phyloP scores from a whole-genome alignment of 2,113 vertebrate genomes.

The zebrafish (Danio rerio) region DNA sequence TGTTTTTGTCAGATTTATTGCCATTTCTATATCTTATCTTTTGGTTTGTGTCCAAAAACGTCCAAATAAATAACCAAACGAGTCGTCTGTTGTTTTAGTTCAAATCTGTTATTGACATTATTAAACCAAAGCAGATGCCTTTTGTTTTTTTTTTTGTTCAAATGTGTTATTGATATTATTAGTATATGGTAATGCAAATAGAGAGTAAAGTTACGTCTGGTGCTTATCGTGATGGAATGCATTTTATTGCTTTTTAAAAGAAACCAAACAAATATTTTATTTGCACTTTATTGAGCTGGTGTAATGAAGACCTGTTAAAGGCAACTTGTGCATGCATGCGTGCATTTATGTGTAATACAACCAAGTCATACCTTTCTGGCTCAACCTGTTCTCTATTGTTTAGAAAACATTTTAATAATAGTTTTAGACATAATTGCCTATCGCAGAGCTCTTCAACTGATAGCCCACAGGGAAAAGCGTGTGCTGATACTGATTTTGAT shows the following conservation, averaged over 20 bases:
- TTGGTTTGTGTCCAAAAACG: neutral
- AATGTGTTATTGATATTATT: too few species aligned
- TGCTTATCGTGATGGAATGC: neutral
- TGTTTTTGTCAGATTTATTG: neutral
- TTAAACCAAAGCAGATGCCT: too few species aligned
- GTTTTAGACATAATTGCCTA: neutral
- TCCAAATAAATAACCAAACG: neutral
- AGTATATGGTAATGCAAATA: neutral
- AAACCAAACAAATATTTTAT: neutral
- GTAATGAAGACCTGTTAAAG: neutral
- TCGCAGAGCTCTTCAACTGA: neutral
- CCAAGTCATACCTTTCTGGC: neutral
- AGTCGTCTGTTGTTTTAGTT: neutral
- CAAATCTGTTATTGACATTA: neutral
- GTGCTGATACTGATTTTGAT: neutral
- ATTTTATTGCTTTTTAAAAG: neutral
- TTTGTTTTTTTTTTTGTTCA: too few species aligned
- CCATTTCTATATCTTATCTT: neutral
- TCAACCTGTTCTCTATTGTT: neutral
- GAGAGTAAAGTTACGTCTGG: neutral
- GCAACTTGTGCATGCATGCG: neutral
- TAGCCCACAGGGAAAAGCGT: neutral
- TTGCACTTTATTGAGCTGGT: neutral
- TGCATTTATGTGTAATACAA: neutral
- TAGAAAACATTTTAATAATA: slow-evolving; percentile 1